phyloP scores from a whole-genome alignment of 2,888 invertebrate species.

The Drosophila nigritarsus region DNA sequence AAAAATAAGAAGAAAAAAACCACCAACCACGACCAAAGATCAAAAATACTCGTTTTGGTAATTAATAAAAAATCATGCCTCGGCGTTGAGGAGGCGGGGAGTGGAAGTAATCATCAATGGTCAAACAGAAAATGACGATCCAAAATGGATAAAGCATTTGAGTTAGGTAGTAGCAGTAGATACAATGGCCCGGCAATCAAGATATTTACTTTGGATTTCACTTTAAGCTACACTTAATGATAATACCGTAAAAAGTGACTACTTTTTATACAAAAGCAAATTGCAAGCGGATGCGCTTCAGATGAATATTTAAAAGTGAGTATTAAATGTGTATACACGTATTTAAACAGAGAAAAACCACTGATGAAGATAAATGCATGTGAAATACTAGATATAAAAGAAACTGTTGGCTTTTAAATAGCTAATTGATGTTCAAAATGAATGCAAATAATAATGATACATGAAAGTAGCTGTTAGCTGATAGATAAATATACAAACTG shows the following conservation, averaged over 20 bases:
- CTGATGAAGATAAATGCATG: conserved; percentile 10
- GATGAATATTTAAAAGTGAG: neutral
- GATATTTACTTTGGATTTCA: conserved; percentile 46
- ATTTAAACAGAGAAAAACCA: neutral
- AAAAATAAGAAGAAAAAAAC: conserved; percentile 14
- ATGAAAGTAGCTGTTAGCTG: neutral
- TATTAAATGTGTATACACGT: conserved; percentile 2
- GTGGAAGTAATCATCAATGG: conserved; percentile 52
- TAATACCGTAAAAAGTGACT: conserved; percentile 9
- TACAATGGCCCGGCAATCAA: conserved; percentile 51
- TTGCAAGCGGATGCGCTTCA: conserved; percentile 4
- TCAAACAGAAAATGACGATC: conserved; percentile 37
- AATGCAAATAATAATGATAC: neutral
- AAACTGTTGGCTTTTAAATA: neutral
- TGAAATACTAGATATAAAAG: neutral
- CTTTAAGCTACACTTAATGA: conserved; percentile 28
- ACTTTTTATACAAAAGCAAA: conserved; percentile 11
- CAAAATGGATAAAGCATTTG: conserved; percentile 34
- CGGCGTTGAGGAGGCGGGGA: conserved; percentile 2
- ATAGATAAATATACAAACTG: neutral
- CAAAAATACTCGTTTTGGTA: conserved; percentile 69
- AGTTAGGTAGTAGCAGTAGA: neutral
- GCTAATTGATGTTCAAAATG: neutral
- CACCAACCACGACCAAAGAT: conserved; percentile 37
- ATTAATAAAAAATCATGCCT: conserved; percentile 55